Evolutionary conservation across 2,797 vertebrate genomes (phyloP), one percentile per base, ranked within the genome.

Genomic region (Enteromius unitaeniatus): DNA sequence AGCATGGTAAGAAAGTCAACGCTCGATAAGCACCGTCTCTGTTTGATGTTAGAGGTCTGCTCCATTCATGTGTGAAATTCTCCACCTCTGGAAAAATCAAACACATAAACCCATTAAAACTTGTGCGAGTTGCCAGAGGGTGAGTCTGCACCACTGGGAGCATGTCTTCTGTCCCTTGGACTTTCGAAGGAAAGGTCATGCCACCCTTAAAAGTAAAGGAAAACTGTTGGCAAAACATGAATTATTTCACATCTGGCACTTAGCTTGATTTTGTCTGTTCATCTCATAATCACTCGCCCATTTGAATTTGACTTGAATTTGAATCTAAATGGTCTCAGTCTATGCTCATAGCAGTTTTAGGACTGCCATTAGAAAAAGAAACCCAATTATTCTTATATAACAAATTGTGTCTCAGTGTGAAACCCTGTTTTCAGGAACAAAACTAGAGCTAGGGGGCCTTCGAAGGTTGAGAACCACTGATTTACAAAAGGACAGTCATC

Each of bases 31-130:
- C 55, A 64, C 37, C 19, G 7, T 31, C 47, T 23, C 85, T 67
- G 86, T 92, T 92, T 90, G 91, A 92, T 91, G 88, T 90, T 87
- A 28, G 28, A 65, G 49, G 51, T 88, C 47, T 5, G 77, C 83
- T 82, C 51, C 81, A 83, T 53, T 69, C 72, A 68, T 67, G 85
- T 70, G 84, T 88, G 79, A 88, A 90, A 89, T 89, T 82, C 74
- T 49, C 69, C 79, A 88, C 85, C 75, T 79, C 85, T 86, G 85
- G 84, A 69, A 84, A 88, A 86, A 89, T 83, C 73, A 73, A 58
- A 78, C 55, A 79, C 47, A 87, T 81, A 83, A 85, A 79, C 62
- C 78, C 45, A 84, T 78, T 70, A 82, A 79, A 85, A 81, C 47
- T 47, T 77, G 82, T 84, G 76, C 23, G 31, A 45, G 77, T 84